A percentile compares a stretch with the other conserved stretches of the same genome.
These are phyloP conservation scores for Dryoscopus gambensis DNA, from an alignment of 2,113 vertebrate species.

Conservation along the genomic window DNA sequence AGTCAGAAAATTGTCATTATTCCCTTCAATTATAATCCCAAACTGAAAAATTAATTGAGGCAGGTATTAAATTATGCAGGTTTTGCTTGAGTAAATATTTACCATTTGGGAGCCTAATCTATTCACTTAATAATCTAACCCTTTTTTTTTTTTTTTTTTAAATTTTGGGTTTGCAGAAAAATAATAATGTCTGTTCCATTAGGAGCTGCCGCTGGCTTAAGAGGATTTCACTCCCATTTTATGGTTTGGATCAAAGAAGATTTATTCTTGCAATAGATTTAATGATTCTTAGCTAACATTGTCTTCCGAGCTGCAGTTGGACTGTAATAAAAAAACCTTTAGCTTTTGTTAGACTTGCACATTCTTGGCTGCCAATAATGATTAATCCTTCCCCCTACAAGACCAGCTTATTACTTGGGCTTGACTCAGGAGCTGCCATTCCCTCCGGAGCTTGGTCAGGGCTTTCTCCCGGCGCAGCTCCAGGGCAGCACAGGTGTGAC, in stretches of 20 bases:
- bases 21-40: constrained; percentile 53
- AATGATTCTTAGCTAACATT: constrained; percentile 43
- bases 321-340: constrained; percentile 29
- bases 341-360: constrained; percentile 49
- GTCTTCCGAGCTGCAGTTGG: constrained; percentile 21
- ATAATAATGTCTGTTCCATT: constrained; percentile 22
- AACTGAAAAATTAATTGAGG: constrained; percentile 67
- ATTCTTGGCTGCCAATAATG: not conserved
- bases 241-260: constrained; percentile 56
- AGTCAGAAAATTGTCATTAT: constrained; percentile 49
- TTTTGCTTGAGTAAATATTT: constrained; percentile 73
- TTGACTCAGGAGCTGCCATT: not conserved
- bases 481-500: not conserved
- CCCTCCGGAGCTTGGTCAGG: not conserved
- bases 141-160: not conserved
- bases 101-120: constrained; percentile 59
- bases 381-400: constrained; percentile 40
- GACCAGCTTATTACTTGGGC: constrained; percentile 20
- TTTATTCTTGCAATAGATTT: constrained; percentile 50
- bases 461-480: not conserved
- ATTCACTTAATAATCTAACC: constrained; percentile 62
- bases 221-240: constrained; percentile 67
- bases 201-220: constrained; percentile 35
- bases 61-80: constrained; percentile 65
- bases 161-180: constrained; percentile 1